Conservation (phyloP, 2,113 vertebrate species). For the Mastomys coucha region DNA sequence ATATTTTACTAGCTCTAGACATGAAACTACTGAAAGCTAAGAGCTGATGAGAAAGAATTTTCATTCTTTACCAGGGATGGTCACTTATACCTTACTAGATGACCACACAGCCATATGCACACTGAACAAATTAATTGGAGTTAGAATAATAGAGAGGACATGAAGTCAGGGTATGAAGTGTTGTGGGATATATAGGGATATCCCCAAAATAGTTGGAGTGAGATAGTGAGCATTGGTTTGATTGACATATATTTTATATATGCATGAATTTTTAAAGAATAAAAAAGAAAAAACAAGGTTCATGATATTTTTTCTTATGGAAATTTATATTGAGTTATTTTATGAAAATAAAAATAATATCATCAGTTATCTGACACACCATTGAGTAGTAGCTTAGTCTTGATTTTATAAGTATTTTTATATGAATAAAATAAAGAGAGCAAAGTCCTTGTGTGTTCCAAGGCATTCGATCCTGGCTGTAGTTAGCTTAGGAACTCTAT, state of each 20-base stretch:
- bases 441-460: not conserved
- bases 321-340: not conserved
- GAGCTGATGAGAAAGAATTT: not conserved
- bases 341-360: not conserved
- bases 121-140: too few relatives aligned
- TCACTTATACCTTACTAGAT: not conserved
- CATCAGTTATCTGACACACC: not conserved
- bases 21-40: not conserved
- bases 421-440: not conserved
- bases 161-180: too few relatives aligned
- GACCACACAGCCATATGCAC: not conserved
- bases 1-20: not conserved
- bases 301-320: not conserved
- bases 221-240: too few relatives aligned
- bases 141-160: fast-evolving
- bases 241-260: not conserved
- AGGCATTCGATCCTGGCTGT: not conserved
- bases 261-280: not conserved
- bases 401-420: not conserved
- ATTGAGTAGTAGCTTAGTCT: not conserved
- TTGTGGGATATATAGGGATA: too few relatives aligned
- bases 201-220: not conserved
- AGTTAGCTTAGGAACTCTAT: not conserved
- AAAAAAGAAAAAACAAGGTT: not conserved
- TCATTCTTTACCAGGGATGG: too few relatives aligned